Base-by-base conservation (phyloP, 2,797 vertebrate genomes). In the Xiphorhynchus erythropygius region DNA sequence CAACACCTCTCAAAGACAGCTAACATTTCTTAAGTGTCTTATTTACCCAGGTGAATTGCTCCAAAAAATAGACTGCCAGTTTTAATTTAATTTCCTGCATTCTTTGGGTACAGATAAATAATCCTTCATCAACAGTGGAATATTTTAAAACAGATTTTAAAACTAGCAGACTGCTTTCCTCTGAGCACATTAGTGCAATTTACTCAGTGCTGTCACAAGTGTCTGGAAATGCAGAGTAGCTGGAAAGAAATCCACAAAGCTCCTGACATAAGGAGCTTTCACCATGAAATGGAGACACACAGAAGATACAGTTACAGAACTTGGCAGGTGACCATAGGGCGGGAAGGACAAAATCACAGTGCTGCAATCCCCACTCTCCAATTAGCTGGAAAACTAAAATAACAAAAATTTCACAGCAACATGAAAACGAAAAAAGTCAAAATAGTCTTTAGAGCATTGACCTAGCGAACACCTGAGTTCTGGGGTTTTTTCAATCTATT, bases 221-320 rank as follows among this genome's bases (percentile, higher is more conserved):
- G 46, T 49, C 84, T 90, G 67, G 24, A 92, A 91, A 76, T 0
- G 4, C 49, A 83, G 37, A 64, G 56, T 35, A 80, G 41, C 52
- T 80, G 64, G 53, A 53, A 83, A 76, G 68, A 89, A 83, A 95
- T 49, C 25, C 71, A 59, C 75, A 91, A 69, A 83, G 73, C 37
- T 91, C 68, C 89, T 65, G 78, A 73, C 78, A 85, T 65, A 84
- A 90, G 87, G 70, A 90, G 75, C 60, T 85, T 93, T 89, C 47
- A 2, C 47, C 69, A 41, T 57, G 84, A 67, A 83, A 85, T 22
- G 57, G 64, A 93, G 79, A 68, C n/a, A n/a, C 37, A 7, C n/a
- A 28, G 69, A 57, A 80, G 57, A 65, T 35, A 46, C 0, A 63
- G 60, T 77, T 80, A 85, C 64, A 92, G 57, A 73, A 77, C 15